Evolutionary conservation across 2,888 invertebrate species (phyloP).

Genomic region (Camptogramma bilineatum): DNA sequence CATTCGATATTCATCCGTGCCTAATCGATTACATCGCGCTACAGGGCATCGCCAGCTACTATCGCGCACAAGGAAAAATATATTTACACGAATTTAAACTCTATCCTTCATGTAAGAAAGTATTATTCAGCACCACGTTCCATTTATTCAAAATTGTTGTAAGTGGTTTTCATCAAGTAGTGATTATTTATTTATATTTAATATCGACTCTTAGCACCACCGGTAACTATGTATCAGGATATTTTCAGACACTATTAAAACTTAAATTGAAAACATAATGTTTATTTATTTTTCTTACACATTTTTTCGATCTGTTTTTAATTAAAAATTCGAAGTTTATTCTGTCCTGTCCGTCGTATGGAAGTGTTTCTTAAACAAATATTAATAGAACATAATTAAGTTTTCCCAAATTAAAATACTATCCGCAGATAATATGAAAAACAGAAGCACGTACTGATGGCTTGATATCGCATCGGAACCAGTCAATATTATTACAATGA

Average conservation of each 20-base stretch:
- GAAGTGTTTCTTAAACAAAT: not conserved
- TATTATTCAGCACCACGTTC: constrained; percentile 1
- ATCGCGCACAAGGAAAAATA: constrained; percentile 11
- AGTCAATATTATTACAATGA: constrained; percentile 78
- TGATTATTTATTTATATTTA: constrained; percentile 52
- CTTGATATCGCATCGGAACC: constrained; percentile 67
- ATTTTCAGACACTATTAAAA: constrained; percentile 39
- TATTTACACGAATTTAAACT: constrained; percentile 10
- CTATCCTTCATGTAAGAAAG: constrained; percentile 8
- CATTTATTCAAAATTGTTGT: constrained; percentile 21
- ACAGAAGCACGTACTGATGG: constrained; percentile 66
- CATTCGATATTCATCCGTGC: constrained; percentile 58
- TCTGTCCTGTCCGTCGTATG: not conserved
- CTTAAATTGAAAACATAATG: constrained; percentile 8
- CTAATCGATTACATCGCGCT: constrained; percentile 72
- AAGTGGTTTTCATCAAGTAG: constrained; percentile 48
- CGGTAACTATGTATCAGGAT: constrained; percentile 47
- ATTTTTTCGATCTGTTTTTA: constrained; percentile 17
- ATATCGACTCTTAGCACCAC: constrained; percentile 52
- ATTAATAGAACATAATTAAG: no score
- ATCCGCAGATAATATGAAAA: constrained; percentile 41
- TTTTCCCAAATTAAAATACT: not conserved
- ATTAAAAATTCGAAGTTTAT: not conserved
- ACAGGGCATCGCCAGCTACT: constrained; percentile 59
- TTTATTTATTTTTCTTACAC: constrained; percentile 11